These are phyloP conservation scores for Lucifuga dentata DNA, from an alignment of 2,113 vertebrate genomes.

Conservation along the genomic window DNA sequence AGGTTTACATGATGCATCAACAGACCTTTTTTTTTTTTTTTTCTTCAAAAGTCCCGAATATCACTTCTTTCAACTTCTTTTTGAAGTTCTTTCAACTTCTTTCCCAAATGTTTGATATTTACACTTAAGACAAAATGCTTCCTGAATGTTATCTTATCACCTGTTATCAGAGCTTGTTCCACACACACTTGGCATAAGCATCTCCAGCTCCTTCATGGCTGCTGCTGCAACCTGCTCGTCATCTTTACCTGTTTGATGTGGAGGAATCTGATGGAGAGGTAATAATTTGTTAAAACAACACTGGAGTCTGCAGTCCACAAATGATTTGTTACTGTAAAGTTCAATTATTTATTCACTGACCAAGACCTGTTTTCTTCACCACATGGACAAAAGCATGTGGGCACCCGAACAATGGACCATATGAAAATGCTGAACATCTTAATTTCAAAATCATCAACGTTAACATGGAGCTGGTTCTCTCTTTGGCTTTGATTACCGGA, in stretches of 20 bases:
- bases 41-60: too few species aligned
- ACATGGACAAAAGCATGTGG: too few species aligned
- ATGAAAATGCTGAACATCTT: too few species aligned
- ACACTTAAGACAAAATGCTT: too few species aligned
- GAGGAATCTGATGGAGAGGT: conserved; percentile 22
- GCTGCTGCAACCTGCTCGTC: conserved; percentile 91
- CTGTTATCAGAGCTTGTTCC: conserved; percentile 14
- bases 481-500: too few species aligned
- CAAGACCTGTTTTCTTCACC: background rate
- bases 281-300: background rate
- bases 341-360: background rate
- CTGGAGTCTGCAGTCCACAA: too few species aligned
- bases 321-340: too few species aligned
- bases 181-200: conserved; percentile 36
- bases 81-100: background rate
- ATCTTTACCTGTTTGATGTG: conserved; percentile 80
- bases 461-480: too few species aligned
- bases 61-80: background rate
- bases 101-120: background rate
- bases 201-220: conserved; percentile 86
- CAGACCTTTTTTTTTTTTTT: too few species aligned
- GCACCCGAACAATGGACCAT: too few species aligned
- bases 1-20: too few species aligned
- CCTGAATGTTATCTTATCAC: conserved; percentile 11
- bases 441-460: too few species aligned